A percentile compares a stretch with the other conserved stretches of the same genome.
Evolutionary conservation across 2,888 invertebrate genomes (phyloP).

Genomic region (Koerneria pararmatus): DNA sequence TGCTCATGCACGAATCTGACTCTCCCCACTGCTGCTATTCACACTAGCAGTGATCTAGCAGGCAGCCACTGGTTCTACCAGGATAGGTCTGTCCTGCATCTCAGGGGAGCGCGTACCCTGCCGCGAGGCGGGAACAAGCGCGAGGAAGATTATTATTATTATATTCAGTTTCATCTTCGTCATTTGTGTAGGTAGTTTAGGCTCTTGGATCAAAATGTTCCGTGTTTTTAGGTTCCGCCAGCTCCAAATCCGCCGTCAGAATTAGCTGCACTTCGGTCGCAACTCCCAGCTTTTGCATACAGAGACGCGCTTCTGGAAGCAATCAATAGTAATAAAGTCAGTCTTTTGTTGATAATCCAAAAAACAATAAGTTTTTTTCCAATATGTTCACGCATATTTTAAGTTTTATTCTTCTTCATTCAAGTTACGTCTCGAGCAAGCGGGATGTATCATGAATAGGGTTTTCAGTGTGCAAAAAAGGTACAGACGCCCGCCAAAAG

Average conservation of each 20-base stretch:
- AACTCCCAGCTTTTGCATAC: conserved; percentile 38
- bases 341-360: conserved; percentile 3
- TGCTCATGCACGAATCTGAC: too few species aligned
- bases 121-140: neutral
- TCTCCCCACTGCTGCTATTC: too few species aligned
- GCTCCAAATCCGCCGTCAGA: conserved; percentile 2
- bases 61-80: too few species aligned
- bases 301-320: conserved; percentile 31
- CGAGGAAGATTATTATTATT: neutral
- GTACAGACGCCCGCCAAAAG: too few species aligned
- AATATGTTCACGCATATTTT: too few species aligned
- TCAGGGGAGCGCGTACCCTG: neutral
- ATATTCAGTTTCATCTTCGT: neutral
- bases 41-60: too few species aligned
- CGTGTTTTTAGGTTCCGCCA: conserved; percentile 25
- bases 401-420: too few species aligned
- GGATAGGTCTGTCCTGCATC: neutral
- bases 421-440: too few species aligned
- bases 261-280: conserved; percentile 30
- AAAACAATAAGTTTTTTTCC: neutral
- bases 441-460: too few species aligned
- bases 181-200: neutral
- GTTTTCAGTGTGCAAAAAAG: too few species aligned
- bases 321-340: conserved; percentile 32
- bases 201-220: neutral